Base-by-base conservation (phyloP, 2,797 vertebrate species). In the Selene dorsalis region DNA sequence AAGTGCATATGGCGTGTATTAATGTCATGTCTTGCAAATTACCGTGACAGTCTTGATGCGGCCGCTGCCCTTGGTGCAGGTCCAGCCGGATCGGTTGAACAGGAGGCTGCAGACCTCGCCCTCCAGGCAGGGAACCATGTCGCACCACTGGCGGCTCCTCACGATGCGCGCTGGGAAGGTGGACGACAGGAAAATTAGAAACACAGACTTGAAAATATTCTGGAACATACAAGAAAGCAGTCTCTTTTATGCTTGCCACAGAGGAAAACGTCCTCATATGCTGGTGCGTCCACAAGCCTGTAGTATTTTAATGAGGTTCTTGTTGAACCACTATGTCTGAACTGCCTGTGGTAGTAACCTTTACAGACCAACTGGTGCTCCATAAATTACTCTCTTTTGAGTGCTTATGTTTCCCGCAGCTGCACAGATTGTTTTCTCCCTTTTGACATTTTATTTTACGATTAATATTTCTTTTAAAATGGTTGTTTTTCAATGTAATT, bases 1-100 rank as follows among this genome's bases (percentile, higher is more conserved):
- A 72, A 73, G 73, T 85, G 80, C 79, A 81, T 79, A 82, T 83
- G 80, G 66, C 47, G 13, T 73, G 52, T 69, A 77, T 84, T 75
- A 77, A 84, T 80, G 73, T 66, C 61, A 71, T 68, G 82, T 84
- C 80, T 69, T 63, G 77, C 67, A 56, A 85, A 93, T 94, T 94
- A 96, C 96, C 92, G 95, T 96, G 87, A 96, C 93, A 9, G 95
- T 96, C 94, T 96, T 96, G 93, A 96, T 96, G 88, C 95, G 94
- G 48, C 95, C 96, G 6, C 95, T 94, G 89, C 93, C 95, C 85
- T 91, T 94, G 91, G 94, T 95, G 91, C 96, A 96, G 92, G 95
- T 96, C 96, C 96, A 96, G 69, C 96, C 96, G 3, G 95, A 96
- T 78, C 93, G 93, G 91, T 96, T 96, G 89, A 95, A 95, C 84